These are phyloP conservation scores for Campoletis sonorensis DNA, from an alignment of 1,140 invertebrate species.

Conservation along the genomic window DNA sequence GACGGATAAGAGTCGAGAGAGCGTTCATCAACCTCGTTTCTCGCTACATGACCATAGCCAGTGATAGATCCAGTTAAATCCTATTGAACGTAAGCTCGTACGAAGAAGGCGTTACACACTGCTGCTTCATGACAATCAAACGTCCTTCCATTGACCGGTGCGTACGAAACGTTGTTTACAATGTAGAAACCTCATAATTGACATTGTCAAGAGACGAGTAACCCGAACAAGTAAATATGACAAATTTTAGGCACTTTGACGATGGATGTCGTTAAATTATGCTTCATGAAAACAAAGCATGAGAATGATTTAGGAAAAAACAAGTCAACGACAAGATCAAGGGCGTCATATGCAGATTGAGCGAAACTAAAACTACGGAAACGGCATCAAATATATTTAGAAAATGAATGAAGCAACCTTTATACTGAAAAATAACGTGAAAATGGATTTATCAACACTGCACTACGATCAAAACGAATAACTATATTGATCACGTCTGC, in stretches of 20 bases:
- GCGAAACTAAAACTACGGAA: too few relatives aligned
- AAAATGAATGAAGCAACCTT: too few relatives aligned
- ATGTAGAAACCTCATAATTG: not conserved
- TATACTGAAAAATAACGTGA: too few relatives aligned
- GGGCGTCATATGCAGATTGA: too few relatives aligned
- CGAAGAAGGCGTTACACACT: not conserved
- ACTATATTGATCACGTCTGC: not conserved
- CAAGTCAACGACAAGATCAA: too few relatives aligned
- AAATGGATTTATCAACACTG: too few relatives aligned
- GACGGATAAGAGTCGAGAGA: constrained; percentile 4
- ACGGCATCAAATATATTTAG: too few relatives aligned
- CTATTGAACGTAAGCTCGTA: constrained; percentile 7
- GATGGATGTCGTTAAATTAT: too few relatives aligned
- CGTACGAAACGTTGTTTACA: not conserved
- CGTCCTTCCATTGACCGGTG: not conserved
- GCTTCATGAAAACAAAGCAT: too few relatives aligned
- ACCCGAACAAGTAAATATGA: not conserved
- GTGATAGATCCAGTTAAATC: constrained; percentile 30
- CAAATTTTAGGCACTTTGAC: too few relatives aligned
- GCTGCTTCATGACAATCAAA: constrained; percentile 8
- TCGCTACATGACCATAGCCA: not conserved
- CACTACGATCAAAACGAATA: not conserved
- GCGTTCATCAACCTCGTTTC: constrained; percentile 39
- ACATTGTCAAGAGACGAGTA: not conserved
- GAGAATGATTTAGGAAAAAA: too few relatives aligned